Percentiles rank a stretch among this genome's conserved stretches.
phyloP scores from a whole-genome alignment of 2,113 vertebrate species.

The Marcusenius ussheri region DNA sequence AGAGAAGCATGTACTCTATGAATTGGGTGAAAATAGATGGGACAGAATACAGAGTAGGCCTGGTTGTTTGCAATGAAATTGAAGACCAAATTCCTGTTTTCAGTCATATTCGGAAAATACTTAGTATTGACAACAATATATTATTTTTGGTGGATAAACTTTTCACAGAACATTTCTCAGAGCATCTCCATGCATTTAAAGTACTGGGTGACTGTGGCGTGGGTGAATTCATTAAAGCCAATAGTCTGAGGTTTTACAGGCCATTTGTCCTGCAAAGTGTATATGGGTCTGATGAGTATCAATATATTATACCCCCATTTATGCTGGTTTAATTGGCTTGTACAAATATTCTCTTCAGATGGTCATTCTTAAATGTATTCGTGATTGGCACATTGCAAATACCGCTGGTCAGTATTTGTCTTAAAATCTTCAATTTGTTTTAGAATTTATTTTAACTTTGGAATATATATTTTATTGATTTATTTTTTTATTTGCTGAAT shows the following conservation, averaged over 20 bases:
- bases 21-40: not conserved
- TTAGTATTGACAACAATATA: not conserved
- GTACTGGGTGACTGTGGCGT: not conserved
- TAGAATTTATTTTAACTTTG: no score
- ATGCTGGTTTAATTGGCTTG: no score
- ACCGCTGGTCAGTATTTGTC: no score
- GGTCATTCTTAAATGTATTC: no score
- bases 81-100: not conserved
- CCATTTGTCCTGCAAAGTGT: not conserved
- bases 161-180: not conserved
- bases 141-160: not conserved
- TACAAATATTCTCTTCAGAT: no score
- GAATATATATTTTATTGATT: no score
- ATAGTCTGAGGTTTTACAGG: not conserved
- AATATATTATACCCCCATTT: no score
- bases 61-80: no score
- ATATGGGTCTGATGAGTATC: no score
- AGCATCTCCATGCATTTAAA: not conserved
- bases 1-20: not conserved
- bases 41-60: not conserved
- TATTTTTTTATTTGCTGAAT: not conserved
- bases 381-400: no score
- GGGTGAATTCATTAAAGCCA: not conserved
- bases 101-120: not conserved
- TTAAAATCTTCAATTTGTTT: no score